These are phyloP conservation scores for Proteles cristata DNA, from an alignment of 2,113 vertebrate species.

Conservation along the genomic window DNA sequence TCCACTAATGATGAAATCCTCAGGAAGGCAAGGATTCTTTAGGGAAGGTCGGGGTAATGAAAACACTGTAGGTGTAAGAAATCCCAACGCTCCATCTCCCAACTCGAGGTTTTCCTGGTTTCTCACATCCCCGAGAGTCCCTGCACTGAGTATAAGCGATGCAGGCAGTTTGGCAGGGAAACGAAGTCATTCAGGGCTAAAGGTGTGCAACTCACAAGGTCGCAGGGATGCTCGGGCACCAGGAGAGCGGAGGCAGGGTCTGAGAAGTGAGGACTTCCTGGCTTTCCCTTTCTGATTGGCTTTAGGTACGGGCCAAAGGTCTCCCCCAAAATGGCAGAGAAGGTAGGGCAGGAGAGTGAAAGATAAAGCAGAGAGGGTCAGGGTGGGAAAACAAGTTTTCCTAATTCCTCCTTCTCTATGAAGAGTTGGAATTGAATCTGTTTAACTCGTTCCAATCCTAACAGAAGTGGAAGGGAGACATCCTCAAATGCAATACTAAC, in stretches of 20 bases:
- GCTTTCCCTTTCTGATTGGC: background rate
- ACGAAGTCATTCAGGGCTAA: background rate
- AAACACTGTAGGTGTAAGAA: background rate
- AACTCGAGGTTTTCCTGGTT: background rate
- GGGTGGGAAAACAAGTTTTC: background rate
- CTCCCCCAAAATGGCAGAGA: background rate
- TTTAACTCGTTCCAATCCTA: background rate
- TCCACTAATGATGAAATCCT: background rate
- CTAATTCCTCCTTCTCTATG: background rate
- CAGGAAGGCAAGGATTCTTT: background rate
- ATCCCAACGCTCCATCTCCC: background rate
- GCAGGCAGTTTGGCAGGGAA: background rate
- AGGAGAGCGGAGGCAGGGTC: background rate
- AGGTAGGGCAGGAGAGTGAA: background rate
- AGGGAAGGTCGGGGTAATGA: background rate
- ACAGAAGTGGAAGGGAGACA: accelerated
- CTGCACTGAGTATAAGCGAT: background rate
- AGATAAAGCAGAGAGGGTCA: background rate
- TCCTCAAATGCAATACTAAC: background rate
- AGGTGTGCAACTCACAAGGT: background rate
- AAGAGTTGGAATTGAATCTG: background rate
- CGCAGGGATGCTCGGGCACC: background rate
- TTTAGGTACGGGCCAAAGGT: background rate
- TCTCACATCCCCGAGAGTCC: background rate
- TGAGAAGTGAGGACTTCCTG: background rate